These are phyloP conservation scores for Intellagama lesueurii DNA, from an alignment of 2,797 vertebrate genomes.

Conservation along the genomic window DNA sequence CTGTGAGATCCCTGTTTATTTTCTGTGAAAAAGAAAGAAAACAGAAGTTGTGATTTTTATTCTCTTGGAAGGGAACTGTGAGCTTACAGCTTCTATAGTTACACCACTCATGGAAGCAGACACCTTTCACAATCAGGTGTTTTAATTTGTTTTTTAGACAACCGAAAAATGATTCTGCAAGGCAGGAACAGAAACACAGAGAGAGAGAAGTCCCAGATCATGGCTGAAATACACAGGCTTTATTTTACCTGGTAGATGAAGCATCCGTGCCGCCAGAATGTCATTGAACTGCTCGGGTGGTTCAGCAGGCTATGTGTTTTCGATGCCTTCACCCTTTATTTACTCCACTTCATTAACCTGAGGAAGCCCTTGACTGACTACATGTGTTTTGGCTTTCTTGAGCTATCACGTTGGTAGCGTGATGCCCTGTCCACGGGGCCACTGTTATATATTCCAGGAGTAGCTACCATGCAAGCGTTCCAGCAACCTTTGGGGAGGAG, in stretches of 20 bases:
- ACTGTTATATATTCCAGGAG: constrained; percentile 63
- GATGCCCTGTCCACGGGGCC: constrained; percentile 2
- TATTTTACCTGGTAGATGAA: constrained; percentile 32
- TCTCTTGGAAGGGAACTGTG: background rate
- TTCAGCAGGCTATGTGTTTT: background rate
- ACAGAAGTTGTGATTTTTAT: background rate
- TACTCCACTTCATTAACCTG: background rate
- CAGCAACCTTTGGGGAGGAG: background rate
- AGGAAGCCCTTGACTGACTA: constrained; percentile 42
- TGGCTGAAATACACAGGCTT: constrained; percentile 33
- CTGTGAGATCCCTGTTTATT: background rate
- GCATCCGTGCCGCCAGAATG: background rate
- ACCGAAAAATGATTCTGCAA: no score
- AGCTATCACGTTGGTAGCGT: constrained; percentile 47
- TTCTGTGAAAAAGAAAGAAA: background rate
- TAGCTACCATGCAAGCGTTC: constrained; percentile 38
- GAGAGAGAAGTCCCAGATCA: background rate
- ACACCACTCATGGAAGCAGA: background rate
- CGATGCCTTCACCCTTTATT: constrained; percentile 11
- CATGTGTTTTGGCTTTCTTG: constrained; percentile 65
- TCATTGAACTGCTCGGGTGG: constrained; percentile 4
- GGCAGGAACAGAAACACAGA: background rate
- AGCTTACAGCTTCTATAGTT: background rate
- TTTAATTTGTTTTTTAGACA: background rate
- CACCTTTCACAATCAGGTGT: background rate